A percentile compares a stretch with the other conserved stretches of the same genome.
Conservation (phyloP, 2,888 invertebrate species). For the Barypeithes pellucidus region DNA sequence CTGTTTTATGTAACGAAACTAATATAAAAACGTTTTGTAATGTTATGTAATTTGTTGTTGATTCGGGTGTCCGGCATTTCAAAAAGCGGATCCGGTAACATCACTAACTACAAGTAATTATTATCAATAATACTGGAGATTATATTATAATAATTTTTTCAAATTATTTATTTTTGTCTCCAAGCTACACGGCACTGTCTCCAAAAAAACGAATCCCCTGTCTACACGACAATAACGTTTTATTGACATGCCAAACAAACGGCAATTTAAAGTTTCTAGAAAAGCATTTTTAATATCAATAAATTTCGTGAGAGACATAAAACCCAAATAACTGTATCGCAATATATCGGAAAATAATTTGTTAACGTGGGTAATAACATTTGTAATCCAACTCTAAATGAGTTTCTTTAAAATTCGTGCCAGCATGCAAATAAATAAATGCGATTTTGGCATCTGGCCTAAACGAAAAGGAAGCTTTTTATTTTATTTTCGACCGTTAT, state of each 20-base stretch:
- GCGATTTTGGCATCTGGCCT: conserved; percentile 21
- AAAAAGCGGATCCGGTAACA: no score
- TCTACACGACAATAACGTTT: not conserved
- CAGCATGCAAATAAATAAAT: conserved; percentile 29
- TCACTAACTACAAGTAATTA: no score
- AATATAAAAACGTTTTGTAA: no score
- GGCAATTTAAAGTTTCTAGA: not conserved
- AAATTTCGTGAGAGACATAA: conserved; percentile 16
- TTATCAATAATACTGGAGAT: no score
- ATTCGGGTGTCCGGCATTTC: no score
- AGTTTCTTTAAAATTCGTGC: conserved; percentile 28
- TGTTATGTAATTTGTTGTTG: no score
- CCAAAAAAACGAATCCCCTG: no score
- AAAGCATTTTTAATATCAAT: conserved; percentile 21
- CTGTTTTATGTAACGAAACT: no score
- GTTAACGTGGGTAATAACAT: conserved; percentile 28
- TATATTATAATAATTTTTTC: no score
- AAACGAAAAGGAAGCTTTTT: conserved; percentile 24
- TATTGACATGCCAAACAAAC: conserved; percentile 10
- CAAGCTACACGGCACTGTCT: no score
- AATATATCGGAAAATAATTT: conserved; percentile 29
- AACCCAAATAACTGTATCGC: conserved; percentile 24
- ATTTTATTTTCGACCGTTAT: conserved; percentile 16
- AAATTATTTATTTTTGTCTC: no score
- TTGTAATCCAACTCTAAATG: conserved; percentile 26